A percentile compares a stretch with the other conserved stretches of the same genome.
Conservation (phyloP, 2,888 invertebrate genomes). For the Aethes cnicana region DNA sequence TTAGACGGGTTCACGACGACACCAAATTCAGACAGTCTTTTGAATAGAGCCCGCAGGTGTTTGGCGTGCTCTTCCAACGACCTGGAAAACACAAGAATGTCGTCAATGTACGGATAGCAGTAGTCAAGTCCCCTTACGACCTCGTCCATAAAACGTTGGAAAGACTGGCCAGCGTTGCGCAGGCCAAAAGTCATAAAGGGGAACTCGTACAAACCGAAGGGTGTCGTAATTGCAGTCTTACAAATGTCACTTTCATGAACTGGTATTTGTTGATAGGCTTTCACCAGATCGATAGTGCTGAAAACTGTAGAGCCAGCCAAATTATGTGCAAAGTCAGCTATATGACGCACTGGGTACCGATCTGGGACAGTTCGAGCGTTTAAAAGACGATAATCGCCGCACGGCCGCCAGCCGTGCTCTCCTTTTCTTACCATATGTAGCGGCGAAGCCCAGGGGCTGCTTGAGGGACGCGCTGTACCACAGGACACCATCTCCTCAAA, state of each 20-base stretch:
- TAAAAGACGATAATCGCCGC: conserved; percentile 42
- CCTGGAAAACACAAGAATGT: conserved; percentile 14
- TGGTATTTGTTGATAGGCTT: conserved; percentile 8
- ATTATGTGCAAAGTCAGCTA: conserved; percentile 1
- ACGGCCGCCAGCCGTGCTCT: conserved; percentile 40
- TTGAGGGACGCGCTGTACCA: conserved; percentile 36
- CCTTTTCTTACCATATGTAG: conserved; percentile 44
- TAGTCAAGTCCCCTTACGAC: conserved; percentile 6
- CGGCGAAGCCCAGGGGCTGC: conserved; percentile 42
- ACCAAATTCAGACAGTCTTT: conserved; percentile 39
- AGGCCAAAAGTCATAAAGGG: conserved; percentile 2
- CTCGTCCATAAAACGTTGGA: conserved; percentile 15
- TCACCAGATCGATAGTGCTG: conserved; percentile 7
- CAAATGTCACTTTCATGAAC: neutral
- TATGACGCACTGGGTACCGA: conserved; percentile 2
- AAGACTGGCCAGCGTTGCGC: conserved; percentile 7
- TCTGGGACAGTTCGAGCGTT: conserved; percentile 19
- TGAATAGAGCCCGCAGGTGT: conserved; percentile 39
- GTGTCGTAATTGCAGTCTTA: neutral
- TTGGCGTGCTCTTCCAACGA: conserved; percentile 35
- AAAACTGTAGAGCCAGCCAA: neutral
- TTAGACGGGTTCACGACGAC: conserved; percentile 42
- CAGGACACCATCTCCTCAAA: conserved; percentile 37
- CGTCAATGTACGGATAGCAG: conserved; percentile 8
- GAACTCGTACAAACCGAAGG: conserved; percentile 1